Conservation (phyloP, 2,113 vertebrate genomes). For the Rutilus rutilus region DNA sequence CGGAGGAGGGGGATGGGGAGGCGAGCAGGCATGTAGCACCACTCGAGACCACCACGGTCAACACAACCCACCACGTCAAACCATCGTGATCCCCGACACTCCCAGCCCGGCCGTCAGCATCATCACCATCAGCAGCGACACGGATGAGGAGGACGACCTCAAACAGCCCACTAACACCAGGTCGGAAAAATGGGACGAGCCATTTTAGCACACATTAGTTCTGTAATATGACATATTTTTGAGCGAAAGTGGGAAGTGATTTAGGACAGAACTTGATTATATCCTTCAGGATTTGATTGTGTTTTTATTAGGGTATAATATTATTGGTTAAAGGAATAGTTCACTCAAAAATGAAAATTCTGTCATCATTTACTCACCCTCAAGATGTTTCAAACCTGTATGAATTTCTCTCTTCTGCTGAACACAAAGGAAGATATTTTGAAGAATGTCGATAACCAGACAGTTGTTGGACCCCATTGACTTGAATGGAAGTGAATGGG, state of each 20-base stretch:
- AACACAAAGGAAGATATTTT: no score
- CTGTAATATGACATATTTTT: background rate
- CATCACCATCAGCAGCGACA: conserved; percentile 99
- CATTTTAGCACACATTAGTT: background rate
- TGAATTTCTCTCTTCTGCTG: no score
- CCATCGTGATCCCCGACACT: conserved; percentile 96
- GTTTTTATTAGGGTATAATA: background rate
- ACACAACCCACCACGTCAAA: conserved; percentile 86
- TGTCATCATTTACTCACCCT: no score
- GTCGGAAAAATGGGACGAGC: conserved; percentile 69
- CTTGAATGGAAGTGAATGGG: no score
- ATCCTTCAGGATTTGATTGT: background rate
- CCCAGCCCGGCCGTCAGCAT: conserved; percentile 97
- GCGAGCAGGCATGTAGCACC: conserved; percentile 82
- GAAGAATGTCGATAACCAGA: no score
- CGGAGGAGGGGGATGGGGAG: conserved; percentile 80
- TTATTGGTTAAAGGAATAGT: background rate
- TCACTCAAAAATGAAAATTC: no score
- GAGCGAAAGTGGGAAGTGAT: background rate
- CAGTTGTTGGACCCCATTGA: no score
- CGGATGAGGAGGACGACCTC: conserved; percentile 94
- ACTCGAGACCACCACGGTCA: conserved; percentile 81
- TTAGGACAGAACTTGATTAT: background rate
- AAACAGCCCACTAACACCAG: conserved; percentile 86
- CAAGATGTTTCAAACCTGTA: no score